phyloP scores from a whole-genome alignment of 2,113 vertebrate species.

The Notothenia rossii region DNA sequence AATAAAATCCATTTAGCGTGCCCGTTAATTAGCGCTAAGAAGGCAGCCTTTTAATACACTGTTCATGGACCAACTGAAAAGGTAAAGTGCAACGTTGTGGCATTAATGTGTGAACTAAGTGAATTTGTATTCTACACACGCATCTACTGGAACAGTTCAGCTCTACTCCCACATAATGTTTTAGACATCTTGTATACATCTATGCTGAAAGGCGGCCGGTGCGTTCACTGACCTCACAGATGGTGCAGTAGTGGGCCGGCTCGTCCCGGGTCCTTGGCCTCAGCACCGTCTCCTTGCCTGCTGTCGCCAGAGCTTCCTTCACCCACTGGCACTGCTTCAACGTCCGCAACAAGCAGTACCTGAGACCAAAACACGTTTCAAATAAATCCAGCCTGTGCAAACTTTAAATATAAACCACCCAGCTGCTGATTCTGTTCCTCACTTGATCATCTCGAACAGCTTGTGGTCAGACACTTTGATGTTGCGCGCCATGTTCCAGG shows the following conservation, averaged over 20 bases:
- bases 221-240: slow-evolving; percentile 91
- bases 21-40: slow-evolving; percentile 28
- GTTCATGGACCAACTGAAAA: neutral
- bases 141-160: no score
- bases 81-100: neutral
- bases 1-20: neutral
- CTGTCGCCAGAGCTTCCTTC: slow-evolving; percentile 91
- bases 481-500: slow-evolving; percentile 99
- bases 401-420: neutral
- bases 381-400: neutral
- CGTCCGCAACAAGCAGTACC: slow-evolving; percentile 97
- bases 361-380: neutral
- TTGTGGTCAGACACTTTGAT: slow-evolving; percentile 99
- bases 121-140: no score
- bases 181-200: no score
- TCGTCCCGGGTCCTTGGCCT: slow-evolving; percentile 94
- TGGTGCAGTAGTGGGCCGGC: slow-evolving; percentile 98
- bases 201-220: slow-evolving; percentile 25
- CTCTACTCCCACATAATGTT: no score
- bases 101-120: neutral
- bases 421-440: slow-evolving; percentile 72
- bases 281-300: slow-evolving; percentile 94
- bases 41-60: slow-evolving; percentile 2
- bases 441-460: slow-evolving; percentile 99
- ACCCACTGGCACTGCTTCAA: slow-evolving; percentile 97